Percentiles rank a stretch among this genome's conserved stretches.
These are phyloP conservation scores for Himalopsyche japonica DNA, from an alignment of 2,888 invertebrate genomes.

Conservation along the genomic window DNA sequence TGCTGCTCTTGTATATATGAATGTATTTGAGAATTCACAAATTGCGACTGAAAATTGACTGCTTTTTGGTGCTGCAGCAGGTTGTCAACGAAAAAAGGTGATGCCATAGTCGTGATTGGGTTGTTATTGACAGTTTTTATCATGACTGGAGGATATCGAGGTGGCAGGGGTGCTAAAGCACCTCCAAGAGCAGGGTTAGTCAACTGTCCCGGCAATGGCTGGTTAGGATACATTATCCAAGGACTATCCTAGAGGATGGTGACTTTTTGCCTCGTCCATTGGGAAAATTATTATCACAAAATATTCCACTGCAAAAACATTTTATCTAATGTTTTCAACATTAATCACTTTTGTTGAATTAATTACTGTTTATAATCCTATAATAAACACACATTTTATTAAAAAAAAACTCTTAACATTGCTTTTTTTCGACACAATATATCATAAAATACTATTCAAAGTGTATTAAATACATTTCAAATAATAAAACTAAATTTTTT, in stretches of 20 bases:
- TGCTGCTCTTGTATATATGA: constrained; percentile 45
- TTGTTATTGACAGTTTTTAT: constrained; percentile 45
- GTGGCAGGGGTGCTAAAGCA: constrained; percentile 19
- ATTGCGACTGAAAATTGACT: constrained; percentile 57
- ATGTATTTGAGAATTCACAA: constrained; percentile 59
- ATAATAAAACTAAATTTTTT: too few relatives aligned
- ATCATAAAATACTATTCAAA: too few relatives aligned
- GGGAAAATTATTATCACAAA: background rate
- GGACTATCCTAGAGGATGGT: background rate
- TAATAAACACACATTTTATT: too few relatives aligned
- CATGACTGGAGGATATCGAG: constrained; percentile 35
- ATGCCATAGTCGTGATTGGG: constrained; percentile 54
- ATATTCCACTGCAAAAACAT: background rate
- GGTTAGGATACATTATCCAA: constrained; percentile 39
- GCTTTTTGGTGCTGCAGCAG: constrained; percentile 63
- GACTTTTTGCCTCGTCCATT: background rate
- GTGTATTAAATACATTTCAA: too few relatives aligned
- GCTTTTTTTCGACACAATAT: too few relatives aligned
- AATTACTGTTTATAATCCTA: too few relatives aligned
- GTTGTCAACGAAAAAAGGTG: constrained; percentile 66
- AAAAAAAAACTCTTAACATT: too few relatives aligned
- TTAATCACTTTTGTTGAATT: too few relatives aligned
- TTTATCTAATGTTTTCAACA: background rate
- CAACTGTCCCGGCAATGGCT: constrained; percentile 29
- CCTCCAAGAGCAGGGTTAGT: constrained; percentile 18